These are phyloP conservation scores for Folsomia candida DNA, from an alignment of 2,888 invertebrate genomes.

Conservation along the genomic window DNA sequence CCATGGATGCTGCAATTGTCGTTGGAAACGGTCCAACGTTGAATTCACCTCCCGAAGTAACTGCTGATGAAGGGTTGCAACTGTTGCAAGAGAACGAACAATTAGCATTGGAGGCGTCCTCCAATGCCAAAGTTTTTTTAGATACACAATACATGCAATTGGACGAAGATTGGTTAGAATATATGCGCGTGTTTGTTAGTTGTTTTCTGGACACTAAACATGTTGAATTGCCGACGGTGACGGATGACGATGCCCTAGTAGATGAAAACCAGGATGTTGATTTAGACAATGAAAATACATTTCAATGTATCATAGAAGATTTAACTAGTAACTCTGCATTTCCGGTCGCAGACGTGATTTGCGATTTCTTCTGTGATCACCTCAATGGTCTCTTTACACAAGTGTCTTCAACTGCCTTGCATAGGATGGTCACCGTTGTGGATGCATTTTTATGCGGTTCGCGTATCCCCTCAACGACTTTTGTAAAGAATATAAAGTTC, in stretches of 20 bases:
- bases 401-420: background rate
- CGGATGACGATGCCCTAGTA: background rate
- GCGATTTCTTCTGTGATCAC: constrained; percentile 29
- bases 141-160: background rate
- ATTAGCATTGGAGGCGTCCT: no score
- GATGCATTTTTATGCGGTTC: constrained; percentile 19
- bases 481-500: no score
- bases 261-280: background rate
- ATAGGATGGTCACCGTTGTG: constrained; percentile 16
- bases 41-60: no score
- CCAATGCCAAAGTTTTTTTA: no score
- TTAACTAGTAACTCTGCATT: constrained; percentile 6
- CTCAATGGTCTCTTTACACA: constrained; percentile 7
- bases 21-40: background rate
- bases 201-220: background rate
- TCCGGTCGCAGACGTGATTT: constrained; percentile 21
- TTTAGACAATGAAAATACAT: background rate
- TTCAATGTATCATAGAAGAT: constrained; percentile 22
- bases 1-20: no score
- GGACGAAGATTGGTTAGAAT: constrained; percentile 1
- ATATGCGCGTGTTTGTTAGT: background rate
- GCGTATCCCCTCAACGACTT: constrained; percentile 4
- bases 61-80: no score
- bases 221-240: background rate
- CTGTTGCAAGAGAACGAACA: no score